Base-by-base conservation (phyloP, 2,888 invertebrate species). In the Scrobipalpa costella region DNA sequence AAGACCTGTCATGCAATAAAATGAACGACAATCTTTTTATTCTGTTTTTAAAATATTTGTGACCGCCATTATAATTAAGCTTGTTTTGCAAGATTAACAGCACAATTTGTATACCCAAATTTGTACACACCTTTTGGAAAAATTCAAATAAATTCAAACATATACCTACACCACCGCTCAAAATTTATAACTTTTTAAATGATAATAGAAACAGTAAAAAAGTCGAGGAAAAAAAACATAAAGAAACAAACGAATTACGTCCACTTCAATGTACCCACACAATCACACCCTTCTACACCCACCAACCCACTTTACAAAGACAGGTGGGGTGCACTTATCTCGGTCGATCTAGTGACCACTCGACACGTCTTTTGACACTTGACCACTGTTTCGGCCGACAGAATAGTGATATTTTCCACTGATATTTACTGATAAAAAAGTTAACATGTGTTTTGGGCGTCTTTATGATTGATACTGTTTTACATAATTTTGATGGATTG, bases 281-380 rank as follows among this genome's bases (percentile, higher is more conserved):
- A 55, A 27, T n/a, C 55, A 55, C 55, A 52, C 52, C 11, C 55
- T 8, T n/a, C 13, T 15, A 55, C 27, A 34, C 15, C 33, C n/a
- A 34, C 44, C 11, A n/a, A 8, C 44, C 21, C 44, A 47, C 15
- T 44, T 27, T n/a, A 47, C 15, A 59, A 44, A 21, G 78, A 77
- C 81, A 81, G 83, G 84, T 83, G 80, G 84, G 86, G 85, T 77
- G 72, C 62, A 67, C 72, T 79, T 83, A 83, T 85, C 85, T 78
- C 79, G 71, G 71, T 70, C 81, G 77, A 90, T 88, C 89, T 80
- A 72, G 74, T 83, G 83, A 79, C 83, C 84, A 84, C 83, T 86
- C 80, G 79, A 83, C 81, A 79, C 81, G 83, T 80, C 78, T 85
- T 85, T 85, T 85, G 86, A 86, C 87, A 85, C 85, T 82, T 81